Percentiles rank a stretch among this genome's conserved stretches.
phyloP scores from a whole-genome alignment of 2,797 vertebrate genomes.

The Remorina albescens region DNA sequence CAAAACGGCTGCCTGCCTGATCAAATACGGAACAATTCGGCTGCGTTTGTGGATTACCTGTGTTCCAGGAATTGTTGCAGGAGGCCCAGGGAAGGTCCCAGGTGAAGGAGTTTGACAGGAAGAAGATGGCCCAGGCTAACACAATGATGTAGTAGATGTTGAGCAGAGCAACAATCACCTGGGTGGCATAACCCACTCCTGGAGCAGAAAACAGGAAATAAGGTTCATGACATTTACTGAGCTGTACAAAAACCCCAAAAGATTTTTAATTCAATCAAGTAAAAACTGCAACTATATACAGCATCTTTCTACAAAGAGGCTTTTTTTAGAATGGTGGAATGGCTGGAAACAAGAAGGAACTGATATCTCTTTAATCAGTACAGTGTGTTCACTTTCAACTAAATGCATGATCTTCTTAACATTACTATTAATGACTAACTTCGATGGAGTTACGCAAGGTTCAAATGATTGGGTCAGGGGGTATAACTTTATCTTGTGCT shows the following conservation, averaged over 20 bases:
- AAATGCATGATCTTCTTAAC: no score
- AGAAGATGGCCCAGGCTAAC: slow-evolving; percentile 96
- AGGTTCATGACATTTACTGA: neutral
- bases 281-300: neutral
- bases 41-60: slow-evolving; percentile 80
- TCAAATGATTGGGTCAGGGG: no score
- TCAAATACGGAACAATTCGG: neutral
- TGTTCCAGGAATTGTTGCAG: slow-evolving; percentile 96
- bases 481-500: no score
- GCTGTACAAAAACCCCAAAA: neutral
- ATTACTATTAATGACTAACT: neutral
- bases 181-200: slow-evolving; percentile 96
- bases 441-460: neutral
- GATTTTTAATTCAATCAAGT: neutral
- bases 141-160: slow-evolving; percentile 96
- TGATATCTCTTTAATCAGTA: no score
- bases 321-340: no score
- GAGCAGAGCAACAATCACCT: slow-evolving; percentile 91
- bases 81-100: slow-evolving; percentile 93
- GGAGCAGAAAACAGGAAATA: slow-evolving; percentile 24
- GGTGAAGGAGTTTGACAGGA: slow-evolving; percentile 93
- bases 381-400: no score
- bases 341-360: no score
- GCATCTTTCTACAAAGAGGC: no score
- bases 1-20: neutral